phyloP scores from a whole-genome alignment of 2,797 vertebrate species.

The Crax fasciolata region DNA sequence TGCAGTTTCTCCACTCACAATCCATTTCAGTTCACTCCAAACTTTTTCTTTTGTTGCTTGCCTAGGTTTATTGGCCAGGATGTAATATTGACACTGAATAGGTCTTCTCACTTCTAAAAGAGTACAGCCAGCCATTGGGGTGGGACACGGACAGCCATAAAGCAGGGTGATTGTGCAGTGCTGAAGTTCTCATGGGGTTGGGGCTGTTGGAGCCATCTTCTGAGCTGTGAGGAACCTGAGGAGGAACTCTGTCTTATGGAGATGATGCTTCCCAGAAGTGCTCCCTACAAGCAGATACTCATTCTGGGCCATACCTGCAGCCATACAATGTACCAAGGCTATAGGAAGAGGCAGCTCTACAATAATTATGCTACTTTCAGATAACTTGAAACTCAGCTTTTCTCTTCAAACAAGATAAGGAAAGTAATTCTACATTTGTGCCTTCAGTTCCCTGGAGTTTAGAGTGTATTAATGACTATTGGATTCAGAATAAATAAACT shows the following conservation, averaged over 20 bases:
- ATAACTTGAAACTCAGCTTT: slow-evolving; percentile 27
- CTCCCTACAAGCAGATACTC: background rate
- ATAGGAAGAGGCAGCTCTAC: background rate
- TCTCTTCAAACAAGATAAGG: slow-evolving; percentile 46
- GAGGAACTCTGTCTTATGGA: background rate
- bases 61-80: background rate
- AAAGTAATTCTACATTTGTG: slow-evolving; percentile 49
- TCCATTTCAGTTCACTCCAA: background rate
- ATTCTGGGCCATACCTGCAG: background rate
- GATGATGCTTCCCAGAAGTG: background rate
- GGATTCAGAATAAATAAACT: slow-evolving; percentile 77
- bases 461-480: slow-evolving; percentile 63
- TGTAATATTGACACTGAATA: background rate
- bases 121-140: background rate
- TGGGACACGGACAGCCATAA: background rate
- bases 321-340: background rate
- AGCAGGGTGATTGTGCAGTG: background rate
- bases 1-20: background rate
- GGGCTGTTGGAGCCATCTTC: background rate
- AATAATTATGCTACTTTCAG: slow-evolving; percentile 21
- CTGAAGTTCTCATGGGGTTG: background rate
- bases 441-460: slow-evolving; percentile 51
- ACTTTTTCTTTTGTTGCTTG: background rate
- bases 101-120: background rate
- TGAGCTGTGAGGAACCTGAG: background rate